Evolutionary conservation across 2,888 invertebrate genomes (phyloP), one percentile per base, ranked within the genome.

Genomic region (Lithophane semibrunnea): DNA sequence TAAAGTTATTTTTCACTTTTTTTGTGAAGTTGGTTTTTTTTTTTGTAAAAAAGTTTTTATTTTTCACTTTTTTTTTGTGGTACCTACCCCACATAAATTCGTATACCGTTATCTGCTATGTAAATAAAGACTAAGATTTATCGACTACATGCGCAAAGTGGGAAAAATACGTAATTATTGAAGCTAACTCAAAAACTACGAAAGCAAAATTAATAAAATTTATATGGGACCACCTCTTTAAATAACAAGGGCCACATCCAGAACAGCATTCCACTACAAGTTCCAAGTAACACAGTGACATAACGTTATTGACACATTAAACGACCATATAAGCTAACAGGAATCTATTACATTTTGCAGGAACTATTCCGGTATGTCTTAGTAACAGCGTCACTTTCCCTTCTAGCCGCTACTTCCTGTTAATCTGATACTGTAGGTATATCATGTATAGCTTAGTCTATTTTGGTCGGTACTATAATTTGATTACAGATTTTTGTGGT

Each of bases 281-380:
- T 16, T 75, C 37, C 13, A 47, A 29, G 44, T 52, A 73, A 49
- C 68, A 56, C 3, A 21, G 16, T 85, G 73, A 79, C 37, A 70
- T 84, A 81, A 78, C 63, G 3, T 60, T 73, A 66, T 67, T 84
- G 82, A 78, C 82, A 75, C 77, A 80, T 79, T 61, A 65, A 73
- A 52, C 56, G 49, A 29, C 60, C 67, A 7, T 78, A 79, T 76
- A 80, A 42, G 71, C 72, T 42, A 24, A 64, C 68, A 74, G 71
- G 83, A 72, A 87, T 85, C 75, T 81, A 77, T 75, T 72, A 76
- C 67, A 78, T 80, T 84, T 79, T 65, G 74, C 77, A 84, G 80
- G 80, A 84, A 86, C 67, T 75, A 63, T 66, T 75, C 70, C 61
- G 84, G 56, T 79, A 49, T 65, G 64, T 78, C 72, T 82, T 64